phyloP scores from a whole-genome alignment of 2,113 vertebrate species.

The Rhabdomys dilectus region DNA sequence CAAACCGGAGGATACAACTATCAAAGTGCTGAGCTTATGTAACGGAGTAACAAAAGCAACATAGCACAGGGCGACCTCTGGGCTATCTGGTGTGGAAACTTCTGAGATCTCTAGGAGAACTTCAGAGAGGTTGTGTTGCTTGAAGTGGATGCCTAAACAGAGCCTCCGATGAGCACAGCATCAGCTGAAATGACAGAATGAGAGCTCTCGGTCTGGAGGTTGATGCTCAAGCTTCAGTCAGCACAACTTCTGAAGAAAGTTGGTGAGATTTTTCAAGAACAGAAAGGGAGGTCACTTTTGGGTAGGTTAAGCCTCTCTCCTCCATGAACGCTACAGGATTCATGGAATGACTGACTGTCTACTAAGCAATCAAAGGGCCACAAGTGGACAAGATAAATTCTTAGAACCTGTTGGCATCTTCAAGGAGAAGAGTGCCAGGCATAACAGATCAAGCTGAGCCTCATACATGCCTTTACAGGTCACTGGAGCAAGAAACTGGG shows the following conservation, averaged over 20 bases:
- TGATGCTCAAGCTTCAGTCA: neutral
- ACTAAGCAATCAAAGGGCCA: neutral
- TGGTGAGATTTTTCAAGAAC: neutral
- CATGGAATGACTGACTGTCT: neutral
- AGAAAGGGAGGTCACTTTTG: neutral
- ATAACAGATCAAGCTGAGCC: neutral
- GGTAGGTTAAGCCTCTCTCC: too few relatives aligned
- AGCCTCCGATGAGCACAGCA: neutral
- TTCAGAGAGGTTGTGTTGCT: neutral
- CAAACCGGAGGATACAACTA: neutral
- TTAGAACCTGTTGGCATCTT: neutral
- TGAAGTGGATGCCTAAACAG: neutral
- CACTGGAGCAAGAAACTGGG: neutral
- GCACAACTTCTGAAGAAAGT: neutral
- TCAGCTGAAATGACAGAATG: neutral
- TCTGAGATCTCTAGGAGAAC: neutral
- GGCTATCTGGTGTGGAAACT: neutral
- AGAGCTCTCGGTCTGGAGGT: neutral
- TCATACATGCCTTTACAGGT: conserved; percentile 41
- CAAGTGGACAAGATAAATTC: neutral
- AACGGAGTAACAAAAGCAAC: neutral
- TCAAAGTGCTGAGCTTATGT: neutral
- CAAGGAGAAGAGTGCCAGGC: neutral
- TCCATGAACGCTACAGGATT: neutral
- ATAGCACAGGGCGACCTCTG: neutral